Evolutionary conservation across 1,140 invertebrate species (phyloP), one percentile per base, ranked within the genome.

Genomic region (Lordiphosa collinella): DNA sequence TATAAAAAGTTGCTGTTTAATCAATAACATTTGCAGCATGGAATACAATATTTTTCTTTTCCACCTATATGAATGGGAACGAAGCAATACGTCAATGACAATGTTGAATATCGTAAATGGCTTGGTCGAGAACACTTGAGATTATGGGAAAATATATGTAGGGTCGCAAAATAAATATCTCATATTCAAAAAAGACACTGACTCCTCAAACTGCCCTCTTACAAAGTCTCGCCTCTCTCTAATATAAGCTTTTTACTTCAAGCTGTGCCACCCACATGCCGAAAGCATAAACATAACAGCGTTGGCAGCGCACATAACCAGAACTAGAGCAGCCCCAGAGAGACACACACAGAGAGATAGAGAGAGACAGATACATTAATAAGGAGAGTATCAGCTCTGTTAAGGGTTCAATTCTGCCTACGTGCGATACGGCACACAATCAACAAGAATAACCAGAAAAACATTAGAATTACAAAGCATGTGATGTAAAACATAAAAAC

Each of bases 391-490:
- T 40, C 13, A 32, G 32, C 12, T 18, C 59, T 60, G 56, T 49
- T 68, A 68, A 60, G 65, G 65, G 64, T 65, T 67, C 32, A 34
- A 31, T 31, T 44, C 13, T 70, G 75, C 65, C 65, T 80, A 80
- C 76, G 76, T 80, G 76, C 78, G 52, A 38, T 36, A 50, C 16
- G 69, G 56, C 75, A 82, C 76, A 70, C 75, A 58, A 13, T 37
- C 38, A 47, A 58, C 57, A 55, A 68, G 64, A 68, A 68, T 38
- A 49, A 12, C 48, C 51, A 41, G 25, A 55, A 49, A 65, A 34
- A 43, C 51, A 71, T 52, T 60, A 63, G 50, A 76, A 71, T 29
- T 32, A 34, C 49, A 16, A 59, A 59, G 29, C 29, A 48, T 12
- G 12, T 18, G 22, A 48, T 48, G 31, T 48, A 48, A 48, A 48